Evolutionary conservation across 2,113 vertebrate genomes (phyloP).

Genomic region (Eupsittula cactorum): DNA sequence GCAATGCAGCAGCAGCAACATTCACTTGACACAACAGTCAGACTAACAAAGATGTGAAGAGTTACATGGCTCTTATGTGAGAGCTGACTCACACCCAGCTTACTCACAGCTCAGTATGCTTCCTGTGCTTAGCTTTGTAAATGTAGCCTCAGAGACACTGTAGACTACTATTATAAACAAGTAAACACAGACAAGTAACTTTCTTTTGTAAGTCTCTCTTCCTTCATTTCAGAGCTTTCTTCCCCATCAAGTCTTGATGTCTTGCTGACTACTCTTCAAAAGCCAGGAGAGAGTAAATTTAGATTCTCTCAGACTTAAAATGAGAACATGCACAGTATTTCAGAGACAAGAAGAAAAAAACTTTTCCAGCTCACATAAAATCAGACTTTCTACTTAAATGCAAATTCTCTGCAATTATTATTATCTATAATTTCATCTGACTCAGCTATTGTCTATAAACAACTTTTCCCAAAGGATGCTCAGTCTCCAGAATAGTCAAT

Average conservation of each 20-base stretch:
- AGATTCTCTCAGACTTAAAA: not conserved
- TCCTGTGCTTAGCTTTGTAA: not conserved
- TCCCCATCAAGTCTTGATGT: not conserved
- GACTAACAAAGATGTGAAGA: not conserved
- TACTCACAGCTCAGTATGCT: not conserved
- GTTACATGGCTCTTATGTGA: not conserved
- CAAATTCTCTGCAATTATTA: not conserved
- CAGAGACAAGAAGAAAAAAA: not conserved
- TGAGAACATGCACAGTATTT: not conserved
- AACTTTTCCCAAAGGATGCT: not conserved
- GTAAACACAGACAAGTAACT: not conserved
- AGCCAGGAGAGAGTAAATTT: not conserved
- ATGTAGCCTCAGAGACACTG: not conserved
- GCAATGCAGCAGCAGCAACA: not conserved
- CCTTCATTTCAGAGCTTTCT: not conserved
- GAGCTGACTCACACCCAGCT: not conserved
- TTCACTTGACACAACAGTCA: fast-evolving
- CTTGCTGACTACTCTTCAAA: not conserved
- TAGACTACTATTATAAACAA: not conserved
- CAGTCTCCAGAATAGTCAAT: not conserved
- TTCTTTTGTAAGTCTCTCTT: not conserved
- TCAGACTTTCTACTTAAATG: not conserved
- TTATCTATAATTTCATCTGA: not conserved
- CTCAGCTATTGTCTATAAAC: not conserved
- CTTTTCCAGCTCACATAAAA: not conserved